Evolutionary conservation across 2,888 invertebrate species (phyloP).

Genomic region (Silvanus unidentatus): DNA sequence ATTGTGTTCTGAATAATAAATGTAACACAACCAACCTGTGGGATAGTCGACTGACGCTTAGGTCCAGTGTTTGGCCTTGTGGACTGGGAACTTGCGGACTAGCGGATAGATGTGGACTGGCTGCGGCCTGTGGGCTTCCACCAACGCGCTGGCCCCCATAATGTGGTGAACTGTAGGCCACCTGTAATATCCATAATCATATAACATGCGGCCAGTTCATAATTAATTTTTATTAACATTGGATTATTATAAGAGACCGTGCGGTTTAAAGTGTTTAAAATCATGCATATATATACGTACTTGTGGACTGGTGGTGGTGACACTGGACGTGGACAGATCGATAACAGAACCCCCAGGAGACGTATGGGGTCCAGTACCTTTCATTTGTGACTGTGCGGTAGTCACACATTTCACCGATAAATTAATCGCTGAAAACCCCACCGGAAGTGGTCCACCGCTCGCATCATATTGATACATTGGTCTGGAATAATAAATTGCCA

Average conservation of each 20-base stretch:
- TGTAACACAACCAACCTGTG: constrained; percentile 59
- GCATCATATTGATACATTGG: constrained; percentile 81
- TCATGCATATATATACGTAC: constrained; percentile 47
- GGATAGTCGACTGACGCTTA: constrained; percentile 79
- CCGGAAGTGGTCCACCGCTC: constrained; percentile 62
- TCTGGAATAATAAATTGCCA: constrained; percentile 48
- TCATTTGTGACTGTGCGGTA: constrained; percentile 62
- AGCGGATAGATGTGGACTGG: constrained; percentile 76
- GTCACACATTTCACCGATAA: constrained; percentile 79
- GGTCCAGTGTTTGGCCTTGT: constrained; percentile 84
- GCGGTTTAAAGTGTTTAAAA: too few species aligned
- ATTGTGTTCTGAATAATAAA: constrained; percentile 1
- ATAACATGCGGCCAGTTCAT: constrained; percentile 21
- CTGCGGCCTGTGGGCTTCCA: constrained; percentile 78
- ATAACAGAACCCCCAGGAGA: constrained; percentile 75
- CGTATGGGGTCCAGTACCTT: constrained; percentile 59
- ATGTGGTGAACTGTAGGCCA: constrained; percentile 70
- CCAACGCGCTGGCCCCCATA: constrained; percentile 67
- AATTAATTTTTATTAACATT: constrained; percentile 20
- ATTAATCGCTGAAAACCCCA: constrained; percentile 76
- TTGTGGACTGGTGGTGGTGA: constrained; percentile 78
- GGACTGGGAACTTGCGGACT: constrained; percentile 89
- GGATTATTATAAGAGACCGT: constrained; percentile 2
- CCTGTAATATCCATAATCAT: constrained; percentile 49
- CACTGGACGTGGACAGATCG: constrained; percentile 81